These are phyloP conservation scores for Nomia melanderi DNA, from an alignment of 1,140 invertebrate species.

Conservation along the genomic window DNA sequence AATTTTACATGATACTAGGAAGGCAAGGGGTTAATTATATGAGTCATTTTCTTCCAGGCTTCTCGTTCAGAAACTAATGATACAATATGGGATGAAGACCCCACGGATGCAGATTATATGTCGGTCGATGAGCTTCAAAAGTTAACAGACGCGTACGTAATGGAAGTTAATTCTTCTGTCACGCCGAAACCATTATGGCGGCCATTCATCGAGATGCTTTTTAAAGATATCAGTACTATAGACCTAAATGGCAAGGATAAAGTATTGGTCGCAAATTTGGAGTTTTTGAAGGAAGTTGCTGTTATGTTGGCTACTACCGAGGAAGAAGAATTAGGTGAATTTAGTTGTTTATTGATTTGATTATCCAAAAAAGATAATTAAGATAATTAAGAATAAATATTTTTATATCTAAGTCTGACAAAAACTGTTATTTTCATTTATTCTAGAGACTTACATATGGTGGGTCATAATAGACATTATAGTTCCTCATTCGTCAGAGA, in stretches of 20 bases:
- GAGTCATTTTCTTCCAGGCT: constrained; percentile 74
- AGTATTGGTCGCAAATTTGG: constrained; percentile 84
- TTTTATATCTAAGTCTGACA: too few species aligned
- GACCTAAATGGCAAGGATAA: constrained; percentile 81
- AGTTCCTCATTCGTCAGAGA: constrained; percentile 84
- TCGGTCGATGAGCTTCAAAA: constrained; percentile 83
- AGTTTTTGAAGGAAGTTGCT: constrained; percentile 83
- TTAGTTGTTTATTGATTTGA: background rate
- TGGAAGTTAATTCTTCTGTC: constrained; percentile 75
- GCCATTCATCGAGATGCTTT: constrained; percentile 84
- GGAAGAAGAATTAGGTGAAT: constrained; percentile 80
- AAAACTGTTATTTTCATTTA: background rate
- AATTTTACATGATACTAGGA: too few species aligned
- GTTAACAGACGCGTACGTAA: constrained; percentile 82
- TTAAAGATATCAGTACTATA: constrained; percentile 81
- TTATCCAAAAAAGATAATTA: too few species aligned
- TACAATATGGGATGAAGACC: constrained; percentile 79
- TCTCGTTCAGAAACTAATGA: constrained; percentile 78
- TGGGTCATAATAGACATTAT: constrained; percentile 85
- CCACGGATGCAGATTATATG: constrained; percentile 82
- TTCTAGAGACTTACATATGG: constrained; percentile 85
- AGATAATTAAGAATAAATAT: too few species aligned
- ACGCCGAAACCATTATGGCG: constrained; percentile 83
- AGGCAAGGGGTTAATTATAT: too few species aligned
- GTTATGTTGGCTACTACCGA: constrained; percentile 82